Percentiles rank a stretch among this genome's conserved stretches.
phyloP scores from a whole-genome alignment of 2,888 invertebrate genomes.

The Pammene aurita region DNA sequence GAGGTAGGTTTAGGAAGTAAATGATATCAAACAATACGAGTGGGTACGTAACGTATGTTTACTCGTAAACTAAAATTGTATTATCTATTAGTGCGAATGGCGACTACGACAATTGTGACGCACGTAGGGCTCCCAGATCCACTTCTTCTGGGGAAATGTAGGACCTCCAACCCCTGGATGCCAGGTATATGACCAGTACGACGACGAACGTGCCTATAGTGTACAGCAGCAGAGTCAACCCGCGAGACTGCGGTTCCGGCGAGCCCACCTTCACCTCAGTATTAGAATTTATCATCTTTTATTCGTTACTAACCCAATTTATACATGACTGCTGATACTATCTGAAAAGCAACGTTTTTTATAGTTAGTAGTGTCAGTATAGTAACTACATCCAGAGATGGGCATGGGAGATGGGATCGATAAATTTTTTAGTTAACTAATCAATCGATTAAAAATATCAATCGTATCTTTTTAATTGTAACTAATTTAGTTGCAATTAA shows the following conservation, averaged over 20 bases:
- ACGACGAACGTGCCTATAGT: constrained; percentile 55
- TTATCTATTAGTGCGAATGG: constrained; percentile 43
- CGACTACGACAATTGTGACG: constrained; percentile 43
- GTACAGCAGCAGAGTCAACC: constrained; percentile 51
- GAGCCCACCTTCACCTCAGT: not conserved
- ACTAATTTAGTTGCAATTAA: no score
- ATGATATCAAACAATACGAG: no score
- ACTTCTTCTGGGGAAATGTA: constrained; percentile 66
- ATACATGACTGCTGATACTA: constrained; percentile 2
- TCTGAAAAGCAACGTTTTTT: not conserved
- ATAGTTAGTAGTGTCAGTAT: not conserved
- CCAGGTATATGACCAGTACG: constrained; percentile 54
- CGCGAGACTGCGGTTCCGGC: constrained; percentile 2
- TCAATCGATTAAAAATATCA: no score
- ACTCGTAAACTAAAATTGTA: not conserved
- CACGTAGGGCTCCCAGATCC: constrained; percentile 62
- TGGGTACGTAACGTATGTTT: not conserved
- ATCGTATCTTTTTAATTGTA: no score
- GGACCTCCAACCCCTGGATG: constrained; percentile 63
- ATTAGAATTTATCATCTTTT: not conserved
- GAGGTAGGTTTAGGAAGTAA: no score
- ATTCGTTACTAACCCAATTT: not conserved
- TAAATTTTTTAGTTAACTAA: no score
- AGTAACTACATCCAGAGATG: no score
- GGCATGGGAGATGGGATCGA: no score